Conservation (phyloP, 2,113 vertebrate species). For the Corynorhinus townsendii region DNA sequence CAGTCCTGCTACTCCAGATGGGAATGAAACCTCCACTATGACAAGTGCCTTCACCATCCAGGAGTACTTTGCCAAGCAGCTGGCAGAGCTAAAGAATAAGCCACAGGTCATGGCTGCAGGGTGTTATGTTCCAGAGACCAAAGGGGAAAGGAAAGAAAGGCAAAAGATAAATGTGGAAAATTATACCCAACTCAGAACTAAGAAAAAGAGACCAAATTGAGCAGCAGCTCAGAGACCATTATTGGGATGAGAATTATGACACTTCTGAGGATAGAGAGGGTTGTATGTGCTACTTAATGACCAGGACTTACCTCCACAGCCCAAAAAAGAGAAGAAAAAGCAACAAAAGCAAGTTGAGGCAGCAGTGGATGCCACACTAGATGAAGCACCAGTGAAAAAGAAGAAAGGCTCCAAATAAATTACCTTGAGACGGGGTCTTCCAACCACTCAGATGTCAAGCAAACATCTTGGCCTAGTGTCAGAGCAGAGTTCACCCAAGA, state of each 20-base stretch:
- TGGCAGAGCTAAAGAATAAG: constrained; percentile 80
- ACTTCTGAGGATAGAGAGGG: neutral
- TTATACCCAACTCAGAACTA: neutral
- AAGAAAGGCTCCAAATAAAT: neutral
- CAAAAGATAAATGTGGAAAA: constrained; percentile 70
- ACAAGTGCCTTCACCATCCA: constrained; percentile 88
- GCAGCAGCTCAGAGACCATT: neutral
- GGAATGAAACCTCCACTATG: neutral
- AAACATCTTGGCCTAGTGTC: neutral
- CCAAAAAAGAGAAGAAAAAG: neutral
- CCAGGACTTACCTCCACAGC: neutral
- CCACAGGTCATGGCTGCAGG: neutral
- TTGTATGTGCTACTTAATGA: neutral
- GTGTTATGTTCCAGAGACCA: neutral
- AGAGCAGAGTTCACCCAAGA: neutral
- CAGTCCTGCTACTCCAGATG: neutral
- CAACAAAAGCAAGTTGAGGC: neutral
- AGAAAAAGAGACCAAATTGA: neutral
- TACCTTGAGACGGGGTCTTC: neutral
- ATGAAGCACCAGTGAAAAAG: neutral
- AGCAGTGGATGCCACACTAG: neutral
- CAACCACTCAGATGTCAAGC: neutral
- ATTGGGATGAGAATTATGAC: fast-evolving
- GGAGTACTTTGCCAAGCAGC: constrained; percentile 92
- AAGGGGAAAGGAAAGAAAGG: constrained; percentile 73